phyloP scores from a whole-genome alignment of 92 coral and sea anemone species.

The Siderastrea radians region DNA sequence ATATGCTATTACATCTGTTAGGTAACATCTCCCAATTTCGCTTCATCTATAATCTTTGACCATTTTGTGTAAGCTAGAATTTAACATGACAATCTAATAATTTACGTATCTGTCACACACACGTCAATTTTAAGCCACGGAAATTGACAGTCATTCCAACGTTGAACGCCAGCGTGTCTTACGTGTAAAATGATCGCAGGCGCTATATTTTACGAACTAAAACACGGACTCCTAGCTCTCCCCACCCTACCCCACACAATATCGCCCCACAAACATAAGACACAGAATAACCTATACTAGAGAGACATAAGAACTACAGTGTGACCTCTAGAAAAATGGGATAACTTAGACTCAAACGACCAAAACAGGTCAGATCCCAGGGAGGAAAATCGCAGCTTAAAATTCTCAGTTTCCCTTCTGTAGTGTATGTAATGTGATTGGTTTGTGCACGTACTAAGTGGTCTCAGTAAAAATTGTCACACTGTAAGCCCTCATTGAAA shows the following conservation, averaged over 20 bases:
- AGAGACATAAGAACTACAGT: not conserved
- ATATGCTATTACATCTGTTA: not conserved
- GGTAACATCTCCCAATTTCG: not conserved
- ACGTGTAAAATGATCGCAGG: not conserved
- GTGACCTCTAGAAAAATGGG: not conserved
- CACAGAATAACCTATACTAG: no score
- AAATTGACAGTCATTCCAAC: not conserved
- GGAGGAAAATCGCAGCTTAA: no score
- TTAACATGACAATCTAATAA: not conserved
- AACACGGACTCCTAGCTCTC: no score
- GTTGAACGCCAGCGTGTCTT: conserved; percentile 7
- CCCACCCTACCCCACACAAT: not conserved
- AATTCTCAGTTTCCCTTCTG: no score
- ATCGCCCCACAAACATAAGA: not conserved
- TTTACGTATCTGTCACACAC: not conserved
- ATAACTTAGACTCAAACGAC: not conserved
- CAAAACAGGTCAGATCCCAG: not conserved
- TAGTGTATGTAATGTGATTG: no score
- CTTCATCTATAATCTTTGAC: not conserved
- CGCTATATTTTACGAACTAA: not conserved
- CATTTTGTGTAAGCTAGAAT: not conserved
- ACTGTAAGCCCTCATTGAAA: not conserved
- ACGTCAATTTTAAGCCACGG: not conserved
- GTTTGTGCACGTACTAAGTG: not conserved
- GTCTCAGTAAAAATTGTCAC: no score